Base-by-base conservation (phyloP, 2,888 invertebrate species). In the Seira musarum region DNA sequence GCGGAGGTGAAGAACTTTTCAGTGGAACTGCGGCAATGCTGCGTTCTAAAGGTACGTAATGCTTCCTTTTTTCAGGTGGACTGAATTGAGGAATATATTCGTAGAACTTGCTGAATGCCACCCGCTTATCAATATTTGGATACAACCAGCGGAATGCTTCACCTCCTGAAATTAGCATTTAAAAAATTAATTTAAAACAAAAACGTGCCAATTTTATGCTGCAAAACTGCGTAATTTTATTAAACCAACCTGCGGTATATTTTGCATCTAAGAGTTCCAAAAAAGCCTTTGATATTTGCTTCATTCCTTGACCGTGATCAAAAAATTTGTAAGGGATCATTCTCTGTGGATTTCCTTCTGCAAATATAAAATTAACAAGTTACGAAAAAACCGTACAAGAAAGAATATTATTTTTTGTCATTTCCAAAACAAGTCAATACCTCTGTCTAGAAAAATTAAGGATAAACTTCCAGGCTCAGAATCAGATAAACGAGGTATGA, bases 401-500 rank as follows among this genome's bases (percentile, higher is more conserved):
- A 35, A 1, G 6, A 10, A 57, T 13, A 25, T n/a, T 30, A 30
- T 25, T 13, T 1, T 0, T 57, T 19, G n/a, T 24, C 21, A 35
- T 6, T 63, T 63, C 71, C 46, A n/a, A 17, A 22, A 19, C 17
- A n/a, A n/a, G n/a, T n/a, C n/a, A n/a, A n/a, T n/a, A n/a, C n/a
- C n/a, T n/a, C n/a, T n/a, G n/a, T n/a, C 57, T 21, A 60, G 21
- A 24, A 74, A 74, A 2, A 66, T 60, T 0, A 74, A 3, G 0
- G 73, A 66, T 10, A 74, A n/a, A 53, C 75, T 66, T 0, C 80
- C 80, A 17, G 49, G 24, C n/a, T 22, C 19, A 15, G 80, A 30
- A 21, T 80, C 80, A 0, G 80, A 80, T 67, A 80, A 80, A 24
- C 80, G 65, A 0, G 75, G 0, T 3, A 80, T 17, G 21, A 80